Evolutionary conservation across 2,797 vertebrate genomes (phyloP), one percentile per base, ranked within the genome.

Genomic region (Pangasius djambal): DNA sequence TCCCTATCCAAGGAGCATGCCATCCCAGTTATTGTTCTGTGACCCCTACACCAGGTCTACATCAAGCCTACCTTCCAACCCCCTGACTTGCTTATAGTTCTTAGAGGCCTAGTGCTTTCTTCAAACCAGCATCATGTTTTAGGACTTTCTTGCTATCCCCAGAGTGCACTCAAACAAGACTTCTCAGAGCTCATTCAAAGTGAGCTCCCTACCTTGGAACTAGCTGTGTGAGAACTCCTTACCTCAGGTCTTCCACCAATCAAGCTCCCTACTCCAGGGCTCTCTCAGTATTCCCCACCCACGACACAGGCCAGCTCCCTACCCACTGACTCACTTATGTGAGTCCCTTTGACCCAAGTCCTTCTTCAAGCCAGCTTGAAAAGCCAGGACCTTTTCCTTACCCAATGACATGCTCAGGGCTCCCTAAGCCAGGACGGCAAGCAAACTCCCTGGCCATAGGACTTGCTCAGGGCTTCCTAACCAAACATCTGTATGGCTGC

Each of bases 401-500:
- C 12, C 57, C 31, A 12, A 6, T 40, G 57, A 63, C 59, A n/a
- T 83, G 59, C 34, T 83, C 40, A 31, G 63, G 3, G 28, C 40
- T 69, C 8, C 63, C 18, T 52, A 52, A 65, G 0, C 37, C 59
- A n/a, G 25, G 37, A 67, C 37, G n/a, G 37, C 40, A n/a, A 8
- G 13, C 25, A 48, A 69, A 34, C 65, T 22, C 44, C 57, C 13
- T 83, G 40, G 6, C 59, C 4, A 22, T 22, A 83, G 2, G 2
- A 44, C 37, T 63, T 44, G 18, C 4, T 31, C 28, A 12, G 79
- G 25, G 4, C 15, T 31, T 84, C 13, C 44, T 44, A 67, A 69
- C 25, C 52, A 18, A 70, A 69, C 63, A 52, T 85, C 83, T 85
- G n/a, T 52, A 84, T 12, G 44, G 44, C 82, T 84, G 82, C 12